These are phyloP conservation scores for Syrista parreyssii DNA, from an alignment of 2,888 invertebrate genomes.

Conservation along the genomic window DNA sequence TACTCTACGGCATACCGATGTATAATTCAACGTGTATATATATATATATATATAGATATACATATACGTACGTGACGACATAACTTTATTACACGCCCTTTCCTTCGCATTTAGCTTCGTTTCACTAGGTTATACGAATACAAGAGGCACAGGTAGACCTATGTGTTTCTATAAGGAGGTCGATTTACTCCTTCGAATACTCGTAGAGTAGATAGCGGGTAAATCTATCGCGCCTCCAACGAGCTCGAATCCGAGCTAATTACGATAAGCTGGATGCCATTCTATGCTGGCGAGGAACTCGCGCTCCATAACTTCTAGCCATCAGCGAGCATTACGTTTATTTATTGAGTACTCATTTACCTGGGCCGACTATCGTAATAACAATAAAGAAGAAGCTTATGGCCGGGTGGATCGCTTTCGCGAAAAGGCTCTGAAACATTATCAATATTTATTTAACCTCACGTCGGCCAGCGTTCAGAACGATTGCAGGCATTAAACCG, in stretches of 20 bases:
- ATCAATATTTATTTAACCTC: conserved; percentile 45
- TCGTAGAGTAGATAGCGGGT: background rate
- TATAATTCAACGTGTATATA: background rate
- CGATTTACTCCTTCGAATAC: background rate
- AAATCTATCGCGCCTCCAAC: background rate
- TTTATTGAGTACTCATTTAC: conserved; percentile 34
- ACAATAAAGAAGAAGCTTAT: conserved; percentile 50
- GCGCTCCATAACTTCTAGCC: conserved; percentile 31
- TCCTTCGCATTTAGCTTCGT: background rate
- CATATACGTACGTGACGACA: too few relatives aligned
- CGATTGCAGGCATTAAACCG: conserved; percentile 37
- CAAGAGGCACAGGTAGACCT: background rate
- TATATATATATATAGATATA: too few relatives aligned
- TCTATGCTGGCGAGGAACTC: conserved; percentile 24
- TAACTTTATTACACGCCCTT: background rate
- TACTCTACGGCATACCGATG: background rate
- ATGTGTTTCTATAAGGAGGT: background rate
- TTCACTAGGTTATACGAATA: background rate
- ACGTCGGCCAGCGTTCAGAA: conserved; percentile 33
- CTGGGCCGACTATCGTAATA: conserved; percentile 35
- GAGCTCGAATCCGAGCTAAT: conserved; percentile 15
- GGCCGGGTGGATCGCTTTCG: conserved; percentile 38
- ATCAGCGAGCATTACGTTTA: conserved; percentile 37
- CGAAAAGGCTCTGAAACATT: conserved; percentile 42
- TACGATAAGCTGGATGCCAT: conserved; percentile 28